These are phyloP conservation scores for Melanotaenia nigrans DNA, from an alignment of 2,797 vertebrate species.

Conservation along the genomic window DNA sequence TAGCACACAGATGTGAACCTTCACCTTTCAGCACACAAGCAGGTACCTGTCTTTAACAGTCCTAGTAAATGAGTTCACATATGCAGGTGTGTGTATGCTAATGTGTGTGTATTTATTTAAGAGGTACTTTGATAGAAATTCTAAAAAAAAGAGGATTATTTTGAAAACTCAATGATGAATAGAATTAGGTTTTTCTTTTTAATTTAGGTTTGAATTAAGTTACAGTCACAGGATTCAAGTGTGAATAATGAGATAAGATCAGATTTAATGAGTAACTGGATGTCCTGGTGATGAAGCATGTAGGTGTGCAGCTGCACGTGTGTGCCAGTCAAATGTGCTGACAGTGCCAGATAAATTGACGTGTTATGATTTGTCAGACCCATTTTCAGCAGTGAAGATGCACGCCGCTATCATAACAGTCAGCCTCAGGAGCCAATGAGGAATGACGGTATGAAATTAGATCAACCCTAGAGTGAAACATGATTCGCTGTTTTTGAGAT, in stretches of 20 bases:
- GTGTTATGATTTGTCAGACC: conserved; percentile 70
- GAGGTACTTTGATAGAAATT: conserved; percentile 9
- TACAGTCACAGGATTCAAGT: background rate
- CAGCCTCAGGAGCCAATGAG: conserved; percentile 56
- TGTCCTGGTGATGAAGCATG: conserved; percentile 21
- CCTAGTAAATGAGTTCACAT: conserved; percentile 63
- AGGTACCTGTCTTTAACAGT: conserved; percentile 77
- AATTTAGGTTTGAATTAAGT: conserved; percentile 14
- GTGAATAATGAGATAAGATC: conserved; percentile 31
- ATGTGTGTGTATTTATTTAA: conserved; percentile 18
- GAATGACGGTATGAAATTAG: conserved; percentile 55
- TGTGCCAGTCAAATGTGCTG: conserved; percentile 59
- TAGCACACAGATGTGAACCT: conserved; percentile 75
- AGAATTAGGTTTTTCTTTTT: background rate
- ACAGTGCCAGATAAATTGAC: conserved; percentile 62
- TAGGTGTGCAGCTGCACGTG: background rate
- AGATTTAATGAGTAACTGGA: conserved; percentile 29
- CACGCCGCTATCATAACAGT: conserved; percentile 70
- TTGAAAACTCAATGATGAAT: background rate
- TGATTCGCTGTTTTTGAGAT: conserved; percentile 49
- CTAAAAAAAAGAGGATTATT: background rate
- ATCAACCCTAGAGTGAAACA: conserved; percentile 62
- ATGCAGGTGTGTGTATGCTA: conserved; percentile 42
- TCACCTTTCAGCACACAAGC: conserved; percentile 60
- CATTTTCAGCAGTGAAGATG: conserved; percentile 53